These are phyloP conservation scores for Triplophysa rosa DNA, from an alignment of 2,113 vertebrate genomes.

Conservation along the genomic window DNA sequence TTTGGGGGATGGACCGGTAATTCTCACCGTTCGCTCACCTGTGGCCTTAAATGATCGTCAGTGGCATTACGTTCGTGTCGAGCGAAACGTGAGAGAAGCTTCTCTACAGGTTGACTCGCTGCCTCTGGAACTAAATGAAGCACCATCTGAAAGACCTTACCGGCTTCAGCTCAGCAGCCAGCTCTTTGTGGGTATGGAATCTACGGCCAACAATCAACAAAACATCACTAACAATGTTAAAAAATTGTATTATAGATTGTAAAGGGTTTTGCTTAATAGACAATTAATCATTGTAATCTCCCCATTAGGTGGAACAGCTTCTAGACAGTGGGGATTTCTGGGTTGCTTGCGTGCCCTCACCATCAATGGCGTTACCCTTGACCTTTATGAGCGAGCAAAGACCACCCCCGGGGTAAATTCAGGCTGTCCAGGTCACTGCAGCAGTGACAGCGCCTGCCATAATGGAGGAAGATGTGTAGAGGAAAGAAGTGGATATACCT, in stretches of 20 bases:
- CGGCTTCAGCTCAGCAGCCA: conserved; percentile 81
- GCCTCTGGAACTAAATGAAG: conserved; percentile 68
- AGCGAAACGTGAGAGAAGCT: conserved; percentile 82
- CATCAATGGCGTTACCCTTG: conserved; percentile 81
- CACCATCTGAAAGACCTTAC: conserved; percentile 74
- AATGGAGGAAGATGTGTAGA: conserved; percentile 85
- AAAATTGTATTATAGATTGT: not conserved
- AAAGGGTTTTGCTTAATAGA: not conserved
- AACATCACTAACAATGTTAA: not conserved
- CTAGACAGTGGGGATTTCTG: conserved; percentile 80
- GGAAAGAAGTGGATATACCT: conserved; percentile 81
- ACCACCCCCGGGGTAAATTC: conserved; percentile 79
- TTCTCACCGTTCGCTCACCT: conserved; percentile 71
- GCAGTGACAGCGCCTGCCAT: conserved; percentile 80
- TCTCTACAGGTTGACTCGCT: conserved; percentile 80
- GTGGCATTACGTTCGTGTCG: conserved; percentile 80
- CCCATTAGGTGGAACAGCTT: conserved; percentile 77
- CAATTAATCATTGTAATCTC: conserved; percentile 4
- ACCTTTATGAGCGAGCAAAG: conserved; percentile 83
- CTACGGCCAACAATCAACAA: not conserved
- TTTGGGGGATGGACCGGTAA: conserved; percentile 77
- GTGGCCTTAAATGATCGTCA: conserved; percentile 80
- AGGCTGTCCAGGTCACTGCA: conserved; percentile 85
- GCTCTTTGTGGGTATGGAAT: conserved; percentile 81
- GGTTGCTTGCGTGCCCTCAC: conserved; percentile 82